Evolutionary conservation across 2,113 vertebrate genomes (phyloP).

Genomic region (Pangasianodon gigas): DNA sequence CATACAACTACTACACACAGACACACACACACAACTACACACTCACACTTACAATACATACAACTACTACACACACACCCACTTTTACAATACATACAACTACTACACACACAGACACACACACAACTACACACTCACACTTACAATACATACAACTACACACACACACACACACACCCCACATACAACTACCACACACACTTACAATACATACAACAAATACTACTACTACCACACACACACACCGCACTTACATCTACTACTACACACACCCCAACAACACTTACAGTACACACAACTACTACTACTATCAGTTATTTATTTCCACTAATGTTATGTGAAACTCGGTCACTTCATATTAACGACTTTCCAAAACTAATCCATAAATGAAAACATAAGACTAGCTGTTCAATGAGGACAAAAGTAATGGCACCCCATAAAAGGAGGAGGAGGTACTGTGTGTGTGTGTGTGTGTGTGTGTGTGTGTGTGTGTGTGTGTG

Average conservation of each 20-base stretch:
- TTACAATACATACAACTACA: slow-evolving; percentile 69
- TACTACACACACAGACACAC: not conserved
- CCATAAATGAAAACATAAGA: too few relatives aligned
- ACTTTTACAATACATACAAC: not conserved
- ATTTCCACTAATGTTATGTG: too few relatives aligned
- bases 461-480: too few relatives aligned
- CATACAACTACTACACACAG: too few relatives aligned
- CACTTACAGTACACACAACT: too few relatives aligned
- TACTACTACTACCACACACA: not conserved
- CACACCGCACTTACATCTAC: not conserved
- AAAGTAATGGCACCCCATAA: not conserved
- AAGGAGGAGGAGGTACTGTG: not conserved
- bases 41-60: too few relatives aligned
- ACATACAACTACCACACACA: not conserved
- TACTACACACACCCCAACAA: not conserved
- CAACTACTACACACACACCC: not conserved
- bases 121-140: too few relatives aligned
- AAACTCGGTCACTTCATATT: too few relatives aligned
- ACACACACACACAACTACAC: not conserved
- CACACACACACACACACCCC: not conserved
- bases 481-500: too few relatives aligned
- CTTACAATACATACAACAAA: not conserved
- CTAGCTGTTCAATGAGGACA: not conserved
- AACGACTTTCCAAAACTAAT: too few relatives aligned
- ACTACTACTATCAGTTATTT: too few relatives aligned